A percentile compares a stretch with the other conserved stretches of the same genome.
Evolutionary conservation across 1,140 invertebrate genomes (phyloP).

Genomic region (Nephotettix cincticeps): DNA sequence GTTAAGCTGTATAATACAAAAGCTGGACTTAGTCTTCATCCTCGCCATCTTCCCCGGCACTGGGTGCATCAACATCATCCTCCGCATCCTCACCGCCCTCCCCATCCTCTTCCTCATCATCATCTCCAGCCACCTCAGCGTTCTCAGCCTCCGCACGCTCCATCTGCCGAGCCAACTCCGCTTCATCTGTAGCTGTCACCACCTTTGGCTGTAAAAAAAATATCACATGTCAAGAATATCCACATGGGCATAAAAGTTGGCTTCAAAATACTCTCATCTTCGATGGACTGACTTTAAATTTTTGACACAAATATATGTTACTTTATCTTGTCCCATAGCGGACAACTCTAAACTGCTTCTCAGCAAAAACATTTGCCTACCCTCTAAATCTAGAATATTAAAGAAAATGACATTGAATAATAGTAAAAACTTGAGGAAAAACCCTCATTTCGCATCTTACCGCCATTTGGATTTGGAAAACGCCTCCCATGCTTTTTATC

Average conservation of each 20-base stretch:
- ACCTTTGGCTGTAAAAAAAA: slow-evolving; percentile 91
- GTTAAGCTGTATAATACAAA: neutral
- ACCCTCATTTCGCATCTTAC: too few relatives aligned
- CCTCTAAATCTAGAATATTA: too few relatives aligned
- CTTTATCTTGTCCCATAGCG: too few relatives aligned
- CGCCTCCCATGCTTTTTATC: slow-evolving; percentile 83
- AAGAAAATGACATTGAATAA: too few relatives aligned
- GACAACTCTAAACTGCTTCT: too few relatives aligned
- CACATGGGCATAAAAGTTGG: too few relatives aligned
- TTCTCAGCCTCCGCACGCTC: slow-evolving; percentile 92
- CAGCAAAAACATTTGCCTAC: too few relatives aligned
- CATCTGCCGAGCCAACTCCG: slow-evolving; percentile 89
- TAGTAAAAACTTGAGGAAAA: too few relatives aligned
- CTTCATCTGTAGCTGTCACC: slow-evolving; percentile 96
- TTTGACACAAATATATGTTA: too few relatives aligned
- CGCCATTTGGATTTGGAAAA: slow-evolving; percentile 93
- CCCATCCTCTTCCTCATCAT: slow-evolving; percentile 79
- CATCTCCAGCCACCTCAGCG: slow-evolving; percentile 88
- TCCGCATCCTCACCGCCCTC: slow-evolving; percentile 53
- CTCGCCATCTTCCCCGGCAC: neutral
- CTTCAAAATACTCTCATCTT: too few relatives aligned
- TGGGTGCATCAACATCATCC: slow-evolving; percentile 25
- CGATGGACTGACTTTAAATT: too few relatives aligned
- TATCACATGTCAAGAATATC: too few relatives aligned
- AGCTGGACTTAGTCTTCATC: slow-evolving; percentile 14